Evolutionary conservation across 2,888 invertebrate genomes (phyloP), one percentile per base, ranked within the genome.

Genomic region (Heliconius hortense): DNA sequence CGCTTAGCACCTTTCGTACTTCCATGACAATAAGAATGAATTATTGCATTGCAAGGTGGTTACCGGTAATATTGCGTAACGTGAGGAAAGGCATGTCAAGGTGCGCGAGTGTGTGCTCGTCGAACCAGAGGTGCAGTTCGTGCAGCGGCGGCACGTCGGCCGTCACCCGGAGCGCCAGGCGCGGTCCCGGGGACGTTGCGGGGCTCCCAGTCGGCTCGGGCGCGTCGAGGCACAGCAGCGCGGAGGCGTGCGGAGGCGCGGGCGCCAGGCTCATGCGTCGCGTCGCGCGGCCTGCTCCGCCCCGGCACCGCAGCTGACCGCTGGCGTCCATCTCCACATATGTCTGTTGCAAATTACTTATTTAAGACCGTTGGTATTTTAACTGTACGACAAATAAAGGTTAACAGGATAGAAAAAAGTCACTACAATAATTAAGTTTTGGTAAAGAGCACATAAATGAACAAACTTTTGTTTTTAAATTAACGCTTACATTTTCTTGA

Each of bases 121-220:
- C 96, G 88, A 98, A 98, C 98, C 98, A 98, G 81, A 97, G 94
- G 48, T 95, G 92, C 69, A 98, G 90, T 82, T 97, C 96, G 77
- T 96, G 96, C 56, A 96, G 96, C 2, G 94, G 91, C 67, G 93
- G 90, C 75, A 94, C 89, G 80, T 90, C 90, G 60, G 88, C 87
- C 64, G 86, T 85, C 62, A 91, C 83, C 24, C 92, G 89, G 80
- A 95, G 81, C 73, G 82, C 84, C 79, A 88, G 81, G 76, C 80
- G 81, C 73, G 82, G 85, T 78, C 80, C 81, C 82, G 56, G 82
- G 74, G 78, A 77, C 63, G 77, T 78, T 78, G 73, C 70, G 79
- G 79, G 82, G 76, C 76, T 80, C 79, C 78, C 80, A 56, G 77
- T 80, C 78, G 79, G 79, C 64, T 77, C 80, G 78, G 81, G 81